These are phyloP conservation scores for Isoperla grammatica DNA, from an alignment of 2,888 invertebrate genomes.

Conservation along the genomic window DNA sequence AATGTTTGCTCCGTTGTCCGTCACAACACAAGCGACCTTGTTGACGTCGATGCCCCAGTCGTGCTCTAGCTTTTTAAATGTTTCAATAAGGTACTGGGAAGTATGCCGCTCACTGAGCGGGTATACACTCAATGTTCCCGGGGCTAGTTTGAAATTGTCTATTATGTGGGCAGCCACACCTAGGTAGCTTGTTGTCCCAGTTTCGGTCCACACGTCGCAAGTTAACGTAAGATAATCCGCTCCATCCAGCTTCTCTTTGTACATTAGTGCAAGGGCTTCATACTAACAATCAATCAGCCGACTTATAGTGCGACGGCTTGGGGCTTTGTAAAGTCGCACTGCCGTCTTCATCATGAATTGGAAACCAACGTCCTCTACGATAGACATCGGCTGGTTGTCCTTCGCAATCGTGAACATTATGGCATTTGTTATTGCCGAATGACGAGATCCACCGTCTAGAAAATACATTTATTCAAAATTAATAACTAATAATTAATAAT, in stretches of 20 bases:
- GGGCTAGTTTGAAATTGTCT: neutral
- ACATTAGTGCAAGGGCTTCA: neutral
- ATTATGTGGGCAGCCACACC: neutral
- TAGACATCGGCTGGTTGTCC: neutral
- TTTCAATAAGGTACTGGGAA: neutral
- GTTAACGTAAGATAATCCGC: neutral
- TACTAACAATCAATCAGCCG: neutral
- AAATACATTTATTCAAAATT: too few species aligned
- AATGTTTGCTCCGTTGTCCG: slow-evolving; percentile 34
- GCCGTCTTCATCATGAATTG: neutral
- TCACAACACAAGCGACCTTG: slow-evolving; percentile 33
- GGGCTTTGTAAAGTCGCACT: neutral
- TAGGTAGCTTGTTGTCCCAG: neutral
- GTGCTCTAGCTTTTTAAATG: neutral
- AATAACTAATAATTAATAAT: too few species aligned
- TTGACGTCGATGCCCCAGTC: neutral
- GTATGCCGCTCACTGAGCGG: neutral
- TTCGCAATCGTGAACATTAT: neutral
- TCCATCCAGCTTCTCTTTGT: neutral
- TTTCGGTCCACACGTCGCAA: neutral
- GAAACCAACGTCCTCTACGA: neutral
- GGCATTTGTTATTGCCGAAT: neutral
- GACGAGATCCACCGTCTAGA: too few species aligned
- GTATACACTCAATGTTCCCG: neutral
- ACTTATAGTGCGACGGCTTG: neutral